phyloP scores from a whole-genome alignment of 2,888 invertebrate genomes.

The Cephalotes varians region DNA sequence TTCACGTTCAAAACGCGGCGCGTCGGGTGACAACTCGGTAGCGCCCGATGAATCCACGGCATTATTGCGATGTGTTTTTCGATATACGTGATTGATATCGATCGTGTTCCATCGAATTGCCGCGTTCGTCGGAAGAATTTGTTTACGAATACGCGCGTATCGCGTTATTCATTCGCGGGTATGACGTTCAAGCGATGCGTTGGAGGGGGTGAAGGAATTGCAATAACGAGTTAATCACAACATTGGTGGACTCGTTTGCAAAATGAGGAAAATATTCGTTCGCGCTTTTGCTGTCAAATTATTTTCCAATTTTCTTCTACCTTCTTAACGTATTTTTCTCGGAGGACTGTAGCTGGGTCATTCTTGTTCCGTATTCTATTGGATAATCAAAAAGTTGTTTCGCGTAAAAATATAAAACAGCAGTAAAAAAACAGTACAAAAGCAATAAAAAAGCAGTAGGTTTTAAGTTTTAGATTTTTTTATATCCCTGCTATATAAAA shows the following conservation, averaged over 20 bases:
- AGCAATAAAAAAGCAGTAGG: no score
- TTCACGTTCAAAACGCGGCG: slow-evolving; percentile 3
- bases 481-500: no score
- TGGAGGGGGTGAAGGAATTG: neutral
- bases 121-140: neutral
- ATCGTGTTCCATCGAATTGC: neutral
- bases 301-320: neutral
- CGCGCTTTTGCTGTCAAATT: neutral
- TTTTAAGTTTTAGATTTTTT: no score
- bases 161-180: slow-evolving; percentile 30
- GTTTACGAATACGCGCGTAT: slow-evolving; percentile 17
- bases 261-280: slow-evolving; percentile 4
- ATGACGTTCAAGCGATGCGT: neutral
- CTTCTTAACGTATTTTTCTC: no score
- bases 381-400: no score
- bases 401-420: no score
- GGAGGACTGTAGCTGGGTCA: no score
- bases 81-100: slow-evolving; percentile 33
- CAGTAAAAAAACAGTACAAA: no score
- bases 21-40: neutral
- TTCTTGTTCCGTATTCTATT: no score
- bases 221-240: neutral
- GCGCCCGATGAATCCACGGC: neutral
- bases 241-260: neutral
- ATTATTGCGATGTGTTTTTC: slow-evolving; percentile 15